Evolutionary conservation across 2,888 invertebrate genomes (phyloP), one percentile per base, ranked within the genome.

Genomic region (Scrobipalpa atriplicella): DNA sequence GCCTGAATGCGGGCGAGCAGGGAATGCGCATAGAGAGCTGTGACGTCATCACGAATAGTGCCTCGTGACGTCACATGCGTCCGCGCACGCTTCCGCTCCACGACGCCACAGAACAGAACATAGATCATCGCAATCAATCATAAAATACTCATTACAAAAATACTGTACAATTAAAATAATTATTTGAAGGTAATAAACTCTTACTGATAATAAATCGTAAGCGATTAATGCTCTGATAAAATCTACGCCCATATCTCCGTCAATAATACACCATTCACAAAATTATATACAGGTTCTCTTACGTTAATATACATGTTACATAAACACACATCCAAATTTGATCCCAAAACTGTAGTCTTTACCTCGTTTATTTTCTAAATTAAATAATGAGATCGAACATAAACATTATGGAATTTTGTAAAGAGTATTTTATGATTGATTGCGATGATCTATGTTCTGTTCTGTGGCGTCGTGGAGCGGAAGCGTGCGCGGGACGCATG

Each of bases 341-440:
- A 88, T 91, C 92, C 92, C 92, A 87, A 90, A 89, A 89, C 88
- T 90, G 90, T 90, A 92, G 92, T 91, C 91, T 92, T 92, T 90
- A 90, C 86, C 92, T 92, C 91, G 85, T 85, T 89, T 89, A 89
- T 86, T 91, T 90, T 90, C 90, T 91, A 90, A 89, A 90, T 92
- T 90, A 92, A 91, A 91, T 92, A 90, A 90, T 92, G 92, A 92
- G 92, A 92, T 92, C 92, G 89, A 89, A 90, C 88, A 84, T 88
- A 89, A 87, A 89, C 86, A 82, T 85, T 82, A 85, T 85, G 89
- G 87, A 90, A 87, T 92, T 91, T 91, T 91, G 85, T 90, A 91
- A 89, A 78, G 86, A 90, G 89, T 92, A 91, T 91, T 90, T 90
- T 88, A 88, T 84, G 81, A 80, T 64, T 79, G 81, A 80, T 78